Percentiles rank a stretch among this genome's conserved stretches.
phyloP scores from a whole-genome alignment of 2,888 invertebrate species.

The Trachelus stipa region DNA sequence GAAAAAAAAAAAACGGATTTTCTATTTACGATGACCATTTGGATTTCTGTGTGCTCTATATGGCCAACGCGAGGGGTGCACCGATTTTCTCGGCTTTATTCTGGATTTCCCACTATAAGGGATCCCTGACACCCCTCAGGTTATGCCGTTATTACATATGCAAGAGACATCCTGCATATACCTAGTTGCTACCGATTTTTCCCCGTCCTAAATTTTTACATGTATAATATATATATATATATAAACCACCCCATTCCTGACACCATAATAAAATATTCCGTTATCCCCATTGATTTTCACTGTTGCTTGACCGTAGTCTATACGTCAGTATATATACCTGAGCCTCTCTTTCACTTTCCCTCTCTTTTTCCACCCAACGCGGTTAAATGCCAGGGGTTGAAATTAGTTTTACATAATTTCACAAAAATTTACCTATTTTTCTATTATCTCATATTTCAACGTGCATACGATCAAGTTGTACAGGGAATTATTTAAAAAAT shows the following conservation, averaged over 20 bases:
- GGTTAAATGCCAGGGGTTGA: not conserved
- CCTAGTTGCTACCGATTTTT: not conserved
- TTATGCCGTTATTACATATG: conserved; percentile 61
- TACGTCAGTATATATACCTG: not conserved
- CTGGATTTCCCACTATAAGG: conserved; percentile 56
- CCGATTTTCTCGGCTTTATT: conserved; percentile 57
- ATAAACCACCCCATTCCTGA: conserved; percentile 12
- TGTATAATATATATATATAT: conserved; percentile 19
- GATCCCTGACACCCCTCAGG: conserved; percentile 52
- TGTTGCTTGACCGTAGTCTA: conserved; percentile 4
- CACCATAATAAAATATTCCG: conserved; percentile 41
- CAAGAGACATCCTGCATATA: conserved; percentile 47
- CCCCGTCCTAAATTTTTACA: conserved; percentile 29
- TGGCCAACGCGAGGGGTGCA: conserved; percentile 30
- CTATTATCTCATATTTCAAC: no score
- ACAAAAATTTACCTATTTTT: not conserved
- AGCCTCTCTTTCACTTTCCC: not conserved
- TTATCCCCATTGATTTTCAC: conserved; percentile 23
- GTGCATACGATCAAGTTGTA: not conserved
- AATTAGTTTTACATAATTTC: not conserved
- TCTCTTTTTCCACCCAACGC: not conserved
- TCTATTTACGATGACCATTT: conserved; percentile 64
- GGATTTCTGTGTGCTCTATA: conserved; percentile 44
- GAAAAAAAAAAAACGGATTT: conserved; percentile 54
- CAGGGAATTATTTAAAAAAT: not conserved